Conservation (phyloP, 2,113 vertebrate species). For the Naja naja region DNA sequence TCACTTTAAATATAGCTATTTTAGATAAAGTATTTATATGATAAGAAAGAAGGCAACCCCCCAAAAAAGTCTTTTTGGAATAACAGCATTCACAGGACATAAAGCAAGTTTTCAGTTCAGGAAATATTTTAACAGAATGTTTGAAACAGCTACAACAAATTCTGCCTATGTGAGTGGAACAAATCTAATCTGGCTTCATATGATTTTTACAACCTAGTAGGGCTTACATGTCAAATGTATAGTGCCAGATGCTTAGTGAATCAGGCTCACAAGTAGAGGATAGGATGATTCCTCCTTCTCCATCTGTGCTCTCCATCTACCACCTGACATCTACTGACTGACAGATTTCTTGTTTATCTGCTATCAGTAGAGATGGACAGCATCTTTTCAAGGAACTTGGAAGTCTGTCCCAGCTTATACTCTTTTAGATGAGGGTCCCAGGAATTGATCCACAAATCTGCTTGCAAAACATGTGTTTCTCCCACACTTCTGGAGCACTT, state of each 20-base stretch:
- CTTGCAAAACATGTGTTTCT: background rate
- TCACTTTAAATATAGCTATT: conserved; percentile 5
- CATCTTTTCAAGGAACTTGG: background rate
- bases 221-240: background rate
- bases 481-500: too few relatives aligned
- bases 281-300: background rate
- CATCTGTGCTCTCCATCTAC: background rate
- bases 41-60: conserved; percentile 7
- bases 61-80: background rate
- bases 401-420: background rate
- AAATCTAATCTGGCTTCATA: too few relatives aligned
- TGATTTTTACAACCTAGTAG: background rate
- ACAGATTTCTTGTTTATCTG: background rate
- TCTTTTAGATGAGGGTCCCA: background rate
- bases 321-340: background rate
- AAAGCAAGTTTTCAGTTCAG: background rate
- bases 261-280: background rate
- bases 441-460: background rate
- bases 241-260: background rate
- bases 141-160: too few relatives aligned
- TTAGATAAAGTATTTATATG: background rate
- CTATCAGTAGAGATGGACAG: background rate
- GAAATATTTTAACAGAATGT: background rate
- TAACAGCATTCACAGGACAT: background rate
- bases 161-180: background rate